phyloP scores from a whole-genome alignment of 1,140 invertebrate species.

The Whitmania pigra region DNA sequence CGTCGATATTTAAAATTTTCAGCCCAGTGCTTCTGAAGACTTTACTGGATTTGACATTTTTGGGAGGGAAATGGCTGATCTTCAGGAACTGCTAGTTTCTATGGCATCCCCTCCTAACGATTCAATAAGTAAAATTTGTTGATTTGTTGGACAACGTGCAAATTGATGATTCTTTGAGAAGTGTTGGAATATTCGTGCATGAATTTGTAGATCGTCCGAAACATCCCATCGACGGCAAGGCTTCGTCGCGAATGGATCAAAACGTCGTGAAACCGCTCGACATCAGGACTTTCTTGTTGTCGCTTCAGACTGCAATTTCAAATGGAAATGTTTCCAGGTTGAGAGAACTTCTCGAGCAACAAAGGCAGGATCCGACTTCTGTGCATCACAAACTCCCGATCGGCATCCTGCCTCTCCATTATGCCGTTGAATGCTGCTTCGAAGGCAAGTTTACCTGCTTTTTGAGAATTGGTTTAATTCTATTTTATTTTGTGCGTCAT shows the following conservation, averaged over 20 bases:
- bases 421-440: conserved; percentile 2
- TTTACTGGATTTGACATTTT: conserved; percentile 32
- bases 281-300: not conserved
- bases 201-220: too few relatives aligned
- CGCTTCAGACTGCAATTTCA: not conserved
- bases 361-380: not conserved
- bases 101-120: conserved; percentile 34
- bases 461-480: not conserved
- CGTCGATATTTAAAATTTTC: not conserved
- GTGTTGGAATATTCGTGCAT: too few relatives aligned
- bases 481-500: too few relatives aligned
- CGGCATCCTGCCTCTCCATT: conserved; percentile 3
- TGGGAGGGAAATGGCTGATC: conserved; percentile 47
- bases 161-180: too few relatives aligned
- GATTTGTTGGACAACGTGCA: too few relatives aligned
- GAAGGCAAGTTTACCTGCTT: not conserved
- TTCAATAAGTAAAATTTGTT: not conserved
- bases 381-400: conserved; percentile 7
- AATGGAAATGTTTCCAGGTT: not conserved
- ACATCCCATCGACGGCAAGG: too few relatives aligned
- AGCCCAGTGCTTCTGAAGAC: not conserved
- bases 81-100: conserved; percentile 47
- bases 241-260: not conserved
- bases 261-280: not conserved
- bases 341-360: not conserved